A percentile compares a stretch with the other conserved stretches of the same genome.
Conservation (phyloP, 2,888 invertebrate genomes). For the Neria commutata region DNA sequence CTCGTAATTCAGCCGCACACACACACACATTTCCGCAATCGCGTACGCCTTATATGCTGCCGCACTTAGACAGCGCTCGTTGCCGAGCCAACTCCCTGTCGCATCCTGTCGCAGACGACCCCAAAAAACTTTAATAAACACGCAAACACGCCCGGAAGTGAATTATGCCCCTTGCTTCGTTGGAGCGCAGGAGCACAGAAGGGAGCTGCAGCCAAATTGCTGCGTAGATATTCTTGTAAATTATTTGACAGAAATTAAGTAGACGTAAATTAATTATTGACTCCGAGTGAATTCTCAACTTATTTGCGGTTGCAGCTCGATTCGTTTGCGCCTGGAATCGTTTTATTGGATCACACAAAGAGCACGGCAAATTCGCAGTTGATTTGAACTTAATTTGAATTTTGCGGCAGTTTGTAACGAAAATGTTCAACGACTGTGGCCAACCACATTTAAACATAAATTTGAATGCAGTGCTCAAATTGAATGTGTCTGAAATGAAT, state of each 20-base stretch:
- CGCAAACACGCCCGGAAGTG: constrained; percentile 50
- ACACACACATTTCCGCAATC: not conserved
- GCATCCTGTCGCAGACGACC: constrained; percentile 37
- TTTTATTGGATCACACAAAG: not conserved
- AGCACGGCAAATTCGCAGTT: too few species aligned
- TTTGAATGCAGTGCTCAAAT: too few species aligned
- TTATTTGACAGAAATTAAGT: constrained; percentile 14
- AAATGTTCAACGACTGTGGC: too few species aligned
- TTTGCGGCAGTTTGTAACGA: too few species aligned
- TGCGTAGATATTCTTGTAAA: constrained; percentile 2
- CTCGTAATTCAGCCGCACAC: constrained; percentile 37
- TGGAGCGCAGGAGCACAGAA: too few species aligned
- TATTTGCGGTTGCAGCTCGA: not conserved
- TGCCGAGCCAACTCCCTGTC: constrained; percentile 5
- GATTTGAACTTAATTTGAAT: too few species aligned
- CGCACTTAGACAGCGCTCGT: not conserved
- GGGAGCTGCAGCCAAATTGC: not conserved
- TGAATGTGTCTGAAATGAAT: too few species aligned
- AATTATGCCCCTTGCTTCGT: too few species aligned
- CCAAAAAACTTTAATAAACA: constrained; percentile 54
- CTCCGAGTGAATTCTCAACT: not conserved
- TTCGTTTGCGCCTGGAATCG: not conserved
- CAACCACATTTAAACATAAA: too few species aligned
- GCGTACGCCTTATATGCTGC: not conserved
- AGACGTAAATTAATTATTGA: constrained; percentile 22